Conservation (phyloP, 2,888 invertebrate species). For the Drosophila ustulata region DNA sequence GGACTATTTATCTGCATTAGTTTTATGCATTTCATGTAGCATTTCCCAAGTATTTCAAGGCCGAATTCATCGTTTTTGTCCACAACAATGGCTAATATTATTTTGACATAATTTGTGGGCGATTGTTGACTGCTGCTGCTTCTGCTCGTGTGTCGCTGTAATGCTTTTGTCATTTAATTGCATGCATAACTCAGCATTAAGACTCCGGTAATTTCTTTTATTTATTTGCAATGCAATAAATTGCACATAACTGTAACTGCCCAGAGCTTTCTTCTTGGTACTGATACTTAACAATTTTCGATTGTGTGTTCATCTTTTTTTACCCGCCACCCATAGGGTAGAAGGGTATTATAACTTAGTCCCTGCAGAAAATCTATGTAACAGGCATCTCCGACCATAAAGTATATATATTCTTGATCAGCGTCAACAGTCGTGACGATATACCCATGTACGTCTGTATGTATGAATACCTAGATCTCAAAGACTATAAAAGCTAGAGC, state of each 20-base stretch:
- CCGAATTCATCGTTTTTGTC: slow-evolving; percentile 17
- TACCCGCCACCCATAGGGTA: too few species aligned
- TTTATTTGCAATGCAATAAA: slow-evolving; percentile 73
- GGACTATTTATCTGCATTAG: slow-evolving; percentile 39
- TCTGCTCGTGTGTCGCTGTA: neutral
- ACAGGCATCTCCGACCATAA: too few species aligned
- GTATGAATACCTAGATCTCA: too few species aligned
- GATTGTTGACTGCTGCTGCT: slow-evolving; percentile 47
- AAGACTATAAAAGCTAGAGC: too few species aligned
- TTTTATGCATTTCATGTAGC: slow-evolving; percentile 75
- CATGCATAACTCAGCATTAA: slow-evolving; percentile 70
- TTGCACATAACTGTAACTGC: slow-evolving; percentile 52
- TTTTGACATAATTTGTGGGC: slow-evolving; percentile 61
- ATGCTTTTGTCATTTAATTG: slow-evolving; percentile 39
- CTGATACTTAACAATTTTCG: slow-evolving; percentile 43
- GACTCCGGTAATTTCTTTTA: slow-evolving; percentile 50
- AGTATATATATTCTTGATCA: too few species aligned
- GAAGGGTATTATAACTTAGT: too few species aligned
- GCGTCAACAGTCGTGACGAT: too few species aligned
- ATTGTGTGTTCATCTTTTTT: slow-evolving; percentile 4
- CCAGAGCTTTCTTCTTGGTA: slow-evolving; percentile 52
- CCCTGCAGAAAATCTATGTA: too few species aligned
- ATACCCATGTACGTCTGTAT: too few species aligned
- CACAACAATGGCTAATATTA: slow-evolving; percentile 44
- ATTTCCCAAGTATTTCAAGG: slow-evolving; percentile 70